Percentiles rank a stretch among this genome's conserved stretches.
These are phyloP conservation scores for Heterocephalus glaber DNA, from an alignment of 2,113 vertebrate species.

Conservation along the genomic window DNA sequence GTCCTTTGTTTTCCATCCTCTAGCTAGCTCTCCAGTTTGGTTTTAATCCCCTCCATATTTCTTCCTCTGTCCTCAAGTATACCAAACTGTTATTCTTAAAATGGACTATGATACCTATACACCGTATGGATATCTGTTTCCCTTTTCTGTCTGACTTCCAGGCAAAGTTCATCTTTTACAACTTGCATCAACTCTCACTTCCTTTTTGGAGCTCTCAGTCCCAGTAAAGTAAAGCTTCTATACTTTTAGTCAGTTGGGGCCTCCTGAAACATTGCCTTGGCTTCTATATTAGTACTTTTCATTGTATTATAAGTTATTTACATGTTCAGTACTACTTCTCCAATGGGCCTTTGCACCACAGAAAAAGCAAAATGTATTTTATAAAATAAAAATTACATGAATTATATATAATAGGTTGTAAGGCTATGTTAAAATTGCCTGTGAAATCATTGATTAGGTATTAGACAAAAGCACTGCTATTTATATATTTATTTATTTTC, in stretches of 20 bases:
- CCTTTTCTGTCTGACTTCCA: neutral
- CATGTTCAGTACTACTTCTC: neutral
- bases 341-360: neutral
- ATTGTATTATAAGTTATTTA: neutral
- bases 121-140: too few relatives aligned
- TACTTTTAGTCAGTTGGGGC: too few relatives aligned
- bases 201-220: neutral
- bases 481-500: neutral
- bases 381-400: neutral
- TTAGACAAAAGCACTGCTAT: neutral
- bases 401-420: neutral
- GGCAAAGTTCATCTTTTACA: neutral
- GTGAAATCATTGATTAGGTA: neutral
- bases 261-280: neutral
- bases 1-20: neutral
- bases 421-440: neutral
- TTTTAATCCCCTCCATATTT: neutral
- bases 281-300: neutral
- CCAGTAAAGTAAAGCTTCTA: neutral
- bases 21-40: neutral
- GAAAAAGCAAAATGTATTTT: neutral
- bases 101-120: neutral
- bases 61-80: neutral
- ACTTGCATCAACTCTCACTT: neutral
- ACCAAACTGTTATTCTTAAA: neutral